Conservation (phyloP, 53 echinoderm and acorn worm species). For the Luidia sarsii region DNA sequence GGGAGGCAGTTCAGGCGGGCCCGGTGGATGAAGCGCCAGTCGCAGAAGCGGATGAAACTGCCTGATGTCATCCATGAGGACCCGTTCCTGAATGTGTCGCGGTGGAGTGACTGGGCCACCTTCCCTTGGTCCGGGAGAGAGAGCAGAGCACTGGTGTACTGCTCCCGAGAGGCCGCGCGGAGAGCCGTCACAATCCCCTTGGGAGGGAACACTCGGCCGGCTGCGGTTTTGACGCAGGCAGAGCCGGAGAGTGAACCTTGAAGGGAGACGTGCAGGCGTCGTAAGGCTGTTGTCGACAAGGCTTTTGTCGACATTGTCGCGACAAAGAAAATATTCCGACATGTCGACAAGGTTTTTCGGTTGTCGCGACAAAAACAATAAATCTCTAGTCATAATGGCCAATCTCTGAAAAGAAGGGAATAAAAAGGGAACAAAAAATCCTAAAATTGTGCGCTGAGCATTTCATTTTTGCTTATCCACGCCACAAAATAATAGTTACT, state of each 20-base stretch:
- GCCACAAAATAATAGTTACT: no score
- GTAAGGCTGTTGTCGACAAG: background rate
- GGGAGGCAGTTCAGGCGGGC: slow-evolving; percentile 23
- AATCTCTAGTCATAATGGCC: no score
- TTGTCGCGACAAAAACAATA: no score
- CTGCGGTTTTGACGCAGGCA: background rate
- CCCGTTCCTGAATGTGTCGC: background rate
- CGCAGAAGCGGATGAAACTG: slow-evolving; percentile 28
- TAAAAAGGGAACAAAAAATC: no score
- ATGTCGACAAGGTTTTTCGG: no score
- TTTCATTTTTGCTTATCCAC: no score
- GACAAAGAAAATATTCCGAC: no score
- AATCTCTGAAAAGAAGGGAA: no score
- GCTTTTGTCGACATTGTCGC: no score
- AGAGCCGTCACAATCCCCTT: slow-evolving; percentile 4
- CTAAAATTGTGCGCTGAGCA: no score
- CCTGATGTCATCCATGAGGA: slow-evolving; percentile 10
- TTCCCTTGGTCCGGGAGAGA: slow-evolving; percentile 18
- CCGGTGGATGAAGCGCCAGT: slow-evolving; percentile 21
- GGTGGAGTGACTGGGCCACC: background rate
- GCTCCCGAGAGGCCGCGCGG: background rate
- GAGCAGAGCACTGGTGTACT: background rate
- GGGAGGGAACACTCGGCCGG: background rate
- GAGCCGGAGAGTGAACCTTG: background rate
- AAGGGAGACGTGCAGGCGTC: background rate